A percentile compares a stretch with the other conserved stretches of the same genome.
Evolutionary conservation across 2,888 invertebrate species (phyloP).

Genomic region (Limulus polyphemus): DNA sequence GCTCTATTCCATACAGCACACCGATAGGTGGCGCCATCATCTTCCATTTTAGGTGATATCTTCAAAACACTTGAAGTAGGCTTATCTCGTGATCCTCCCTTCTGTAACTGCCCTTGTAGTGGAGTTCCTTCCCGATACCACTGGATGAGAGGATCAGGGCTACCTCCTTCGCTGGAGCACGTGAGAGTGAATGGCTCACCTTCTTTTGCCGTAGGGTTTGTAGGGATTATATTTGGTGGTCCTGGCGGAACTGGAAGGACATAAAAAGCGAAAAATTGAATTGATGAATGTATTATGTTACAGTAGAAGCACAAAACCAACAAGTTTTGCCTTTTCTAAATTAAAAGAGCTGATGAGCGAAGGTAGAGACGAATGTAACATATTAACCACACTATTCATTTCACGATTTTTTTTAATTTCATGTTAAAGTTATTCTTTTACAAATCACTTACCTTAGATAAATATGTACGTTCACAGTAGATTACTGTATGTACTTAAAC

Average conservation of each 20-base stretch:
- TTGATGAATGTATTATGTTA: no score
- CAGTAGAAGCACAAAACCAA: no score
- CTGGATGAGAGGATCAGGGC: slow-evolving; percentile 67
- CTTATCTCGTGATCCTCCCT: slow-evolving; percentile 58
- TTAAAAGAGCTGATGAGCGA: no score
- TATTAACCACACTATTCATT: no score
- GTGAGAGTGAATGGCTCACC: slow-evolving; percentile 34
- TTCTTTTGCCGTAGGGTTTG: slow-evolving; percentile 67
- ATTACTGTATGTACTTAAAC: no score
- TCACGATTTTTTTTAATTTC: no score
- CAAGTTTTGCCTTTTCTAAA: no score
- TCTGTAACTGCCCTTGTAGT: slow-evolving; percentile 52
- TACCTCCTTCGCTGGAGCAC: slow-evolving; percentile 68
- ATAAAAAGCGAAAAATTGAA: no score
- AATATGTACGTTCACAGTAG: no score
- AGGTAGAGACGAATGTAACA: no score
- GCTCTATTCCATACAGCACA: slow-evolving; percentile 84
- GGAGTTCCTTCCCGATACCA: slow-evolving; percentile 69
- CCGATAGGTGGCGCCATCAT: slow-evolving; percentile 67
- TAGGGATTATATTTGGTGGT: slow-evolving; percentile 61
- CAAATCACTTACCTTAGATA: no score
- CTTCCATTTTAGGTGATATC: slow-evolving; percentile 63
- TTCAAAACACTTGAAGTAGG: slow-evolving; percentile 63
- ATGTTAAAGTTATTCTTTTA: no score
- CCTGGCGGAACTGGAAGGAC: slow-evolving; percentile 53